Evolutionary conservation across 2,113 vertebrate genomes (phyloP), one percentile per base, ranked within the genome.

Genomic region (Progne subis): DNA sequence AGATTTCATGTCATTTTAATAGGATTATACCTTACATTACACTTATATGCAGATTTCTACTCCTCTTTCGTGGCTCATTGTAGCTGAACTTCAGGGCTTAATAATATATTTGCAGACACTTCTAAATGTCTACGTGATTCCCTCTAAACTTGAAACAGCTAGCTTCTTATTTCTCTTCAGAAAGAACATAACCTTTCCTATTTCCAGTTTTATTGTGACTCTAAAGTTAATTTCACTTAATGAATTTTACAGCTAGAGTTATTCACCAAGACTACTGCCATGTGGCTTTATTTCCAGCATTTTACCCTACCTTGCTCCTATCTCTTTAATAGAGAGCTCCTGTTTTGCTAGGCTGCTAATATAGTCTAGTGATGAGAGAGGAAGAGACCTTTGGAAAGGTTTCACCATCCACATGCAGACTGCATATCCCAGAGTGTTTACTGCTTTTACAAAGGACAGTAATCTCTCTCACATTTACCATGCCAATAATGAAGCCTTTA

Each of bases 221-320:
- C 53, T 95, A 97, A 96, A 96, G 83, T 95, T 96, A 94, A 95
- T 97, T 95, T 93, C 63, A 82, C 88, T 95, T 92, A 96, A 95
- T 94, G 92, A 93, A 95, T 92, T 92, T 92, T 96, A 94, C 72
- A 90, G 64, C 59, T 65, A 87, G 75, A 92, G 71, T 94, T 97
- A 96, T 90, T 94, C 65, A 86, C 87, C 61, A 46, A 59, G 65
- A 84, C 83, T 95, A 90, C 82, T 94, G 53, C 79, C 80, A 65
- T 84, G 69, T 85, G 77, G 24, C 37, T 94, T 91, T 86, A 79
- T 72, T 90, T 82, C 52, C 86, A 95, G 76, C 64, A 50, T 92
- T 94, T 86, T 80, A 76, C 39, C 44, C 77, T 93, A 59, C 46
- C 75, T 93, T 91, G 23, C 63, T 92, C 18, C 67, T 92, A 29